These are phyloP conservation scores for Drosophila borborema DNA, from an alignment of 2,888 invertebrate genomes.

Conservation along the genomic window DNA sequence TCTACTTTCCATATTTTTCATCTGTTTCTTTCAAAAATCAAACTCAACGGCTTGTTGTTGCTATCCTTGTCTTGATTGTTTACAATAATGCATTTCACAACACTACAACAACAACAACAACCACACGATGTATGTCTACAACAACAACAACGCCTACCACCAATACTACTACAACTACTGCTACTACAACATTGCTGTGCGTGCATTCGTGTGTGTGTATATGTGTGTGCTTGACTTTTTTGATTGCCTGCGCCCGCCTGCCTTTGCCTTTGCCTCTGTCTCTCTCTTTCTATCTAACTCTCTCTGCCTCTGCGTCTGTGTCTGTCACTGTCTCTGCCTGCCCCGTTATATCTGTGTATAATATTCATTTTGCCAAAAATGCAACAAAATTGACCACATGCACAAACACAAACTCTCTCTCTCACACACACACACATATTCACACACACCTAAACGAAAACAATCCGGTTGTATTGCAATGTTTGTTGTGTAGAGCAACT, in stretches of 20 bases:
- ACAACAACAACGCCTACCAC: slow-evolving; percentile 28
- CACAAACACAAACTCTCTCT: slow-evolving; percentile 38
- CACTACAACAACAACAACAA: slow-evolving; percentile 42
- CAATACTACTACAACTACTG: slow-evolving; percentile 14
- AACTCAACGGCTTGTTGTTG: slow-evolving; percentile 74
- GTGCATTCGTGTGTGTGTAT: slow-evolving; percentile 11
- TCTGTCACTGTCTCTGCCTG: slow-evolving; percentile 56
- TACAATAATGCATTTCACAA: slow-evolving; percentile 54
- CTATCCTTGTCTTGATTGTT: slow-evolving; percentile 73
- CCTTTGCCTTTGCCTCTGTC: slow-evolving; percentile 38
- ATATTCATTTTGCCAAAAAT: slow-evolving; percentile 30
- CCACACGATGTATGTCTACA: slow-evolving; percentile 32
- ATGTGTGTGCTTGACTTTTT: slow-evolving; percentile 30
- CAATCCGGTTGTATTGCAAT: slow-evolving; percentile 74
- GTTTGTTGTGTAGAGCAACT: slow-evolving; percentile 85
- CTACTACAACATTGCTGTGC: slow-evolving; percentile 22
- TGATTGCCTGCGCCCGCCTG: slow-evolving; percentile 59
- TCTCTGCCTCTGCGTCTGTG: slow-evolving; percentile 34
- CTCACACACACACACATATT: slow-evolving; percentile 30
- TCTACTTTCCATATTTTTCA: slow-evolving; percentile 53
- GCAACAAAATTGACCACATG: slow-evolving; percentile 48
- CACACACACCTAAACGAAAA: slow-evolving; percentile 44
- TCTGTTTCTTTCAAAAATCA: slow-evolving; percentile 52
- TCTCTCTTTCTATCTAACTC: slow-evolving; percentile 19
- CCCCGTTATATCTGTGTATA: slow-evolving; percentile 53